Conservation (phyloP, 2,113 vertebrate species). For the Melanerpes aurifrons region DNA sequence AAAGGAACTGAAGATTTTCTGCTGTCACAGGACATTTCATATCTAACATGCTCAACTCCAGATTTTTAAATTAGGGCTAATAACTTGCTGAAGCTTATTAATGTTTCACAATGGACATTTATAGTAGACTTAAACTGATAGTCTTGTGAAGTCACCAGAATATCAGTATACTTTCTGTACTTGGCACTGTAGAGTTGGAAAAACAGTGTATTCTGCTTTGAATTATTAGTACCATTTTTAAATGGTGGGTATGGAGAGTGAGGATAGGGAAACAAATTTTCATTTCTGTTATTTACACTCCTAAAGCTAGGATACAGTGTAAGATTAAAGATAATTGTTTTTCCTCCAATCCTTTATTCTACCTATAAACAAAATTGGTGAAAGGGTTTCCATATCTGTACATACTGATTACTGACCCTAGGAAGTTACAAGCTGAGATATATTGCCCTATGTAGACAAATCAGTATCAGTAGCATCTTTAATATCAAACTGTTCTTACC, state of each 20-base stretch:
- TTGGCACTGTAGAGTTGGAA: neutral
- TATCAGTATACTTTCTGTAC: neutral
- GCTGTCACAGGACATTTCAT: neutral
- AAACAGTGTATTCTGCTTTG: neutral
- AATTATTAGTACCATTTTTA: neutral
- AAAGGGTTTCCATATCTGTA: neutral
- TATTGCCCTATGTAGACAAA: neutral
- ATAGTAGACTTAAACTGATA: neutral
- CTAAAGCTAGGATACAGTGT: neutral
- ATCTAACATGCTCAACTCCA: neutral
- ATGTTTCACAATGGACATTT: neutral
- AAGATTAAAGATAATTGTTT: neutral
- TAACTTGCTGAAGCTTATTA: neutral
- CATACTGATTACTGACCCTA: neutral
- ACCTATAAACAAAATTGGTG: neutral
- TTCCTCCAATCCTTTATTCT: neutral
- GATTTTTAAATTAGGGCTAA: neutral
- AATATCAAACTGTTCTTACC: neutral
- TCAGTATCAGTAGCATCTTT: neutral
- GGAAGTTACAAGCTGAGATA: neutral
- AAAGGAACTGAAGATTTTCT: neutral
- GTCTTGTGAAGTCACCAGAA: neutral
- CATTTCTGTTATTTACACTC: neutral
- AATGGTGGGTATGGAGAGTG: neutral
- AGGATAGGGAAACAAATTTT: neutral